These are phyloP conservation scores for Erpobdella octoculata DNA, from an alignment of 2,888 invertebrate genomes.

Conservation along the genomic window DNA sequence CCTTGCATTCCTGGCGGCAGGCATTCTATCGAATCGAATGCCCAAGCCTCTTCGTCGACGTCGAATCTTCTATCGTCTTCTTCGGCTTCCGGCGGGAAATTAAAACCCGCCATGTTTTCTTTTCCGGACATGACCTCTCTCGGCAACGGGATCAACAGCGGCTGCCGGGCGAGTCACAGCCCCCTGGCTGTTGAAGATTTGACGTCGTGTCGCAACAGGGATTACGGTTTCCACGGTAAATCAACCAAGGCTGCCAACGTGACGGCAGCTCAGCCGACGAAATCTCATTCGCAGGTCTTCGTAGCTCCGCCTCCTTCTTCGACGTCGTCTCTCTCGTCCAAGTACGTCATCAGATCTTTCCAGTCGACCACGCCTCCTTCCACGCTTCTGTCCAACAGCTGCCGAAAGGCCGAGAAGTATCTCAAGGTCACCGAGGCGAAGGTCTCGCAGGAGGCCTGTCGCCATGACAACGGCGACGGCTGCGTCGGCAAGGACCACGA, in stretches of 20 bases:
- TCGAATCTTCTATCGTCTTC: neutral
- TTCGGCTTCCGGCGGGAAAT: neutral
- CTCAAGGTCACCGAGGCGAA: too few species aligned
- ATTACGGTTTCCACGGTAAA: neutral
- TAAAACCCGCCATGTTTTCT: conserved; percentile 6
- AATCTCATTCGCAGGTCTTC: neutral
- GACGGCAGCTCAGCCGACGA: neutral
- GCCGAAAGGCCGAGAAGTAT: neutral
- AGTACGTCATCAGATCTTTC: conserved; percentile 3
- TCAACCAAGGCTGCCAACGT: neutral
- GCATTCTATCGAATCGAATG: conserved; percentile 8
- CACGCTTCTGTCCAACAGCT: neutral
- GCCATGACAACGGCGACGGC: too few species aligned
- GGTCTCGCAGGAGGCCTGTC: too few species aligned
- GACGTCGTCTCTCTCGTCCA: conserved; percentile 2
- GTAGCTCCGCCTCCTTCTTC: neutral
- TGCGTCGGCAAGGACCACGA: too few species aligned
- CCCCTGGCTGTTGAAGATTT: neutral
- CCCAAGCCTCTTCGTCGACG: neutral
- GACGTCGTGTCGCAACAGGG: neutral
- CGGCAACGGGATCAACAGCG: neutral
- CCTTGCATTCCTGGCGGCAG: neutral
- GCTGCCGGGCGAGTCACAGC: neutral
- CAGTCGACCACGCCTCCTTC: neutral
- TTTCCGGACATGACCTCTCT: neutral